These are phyloP conservation scores for Pseudochromis fuscus DNA, from an alignment of 2,797 vertebrate species.

Conservation along the genomic window DNA sequence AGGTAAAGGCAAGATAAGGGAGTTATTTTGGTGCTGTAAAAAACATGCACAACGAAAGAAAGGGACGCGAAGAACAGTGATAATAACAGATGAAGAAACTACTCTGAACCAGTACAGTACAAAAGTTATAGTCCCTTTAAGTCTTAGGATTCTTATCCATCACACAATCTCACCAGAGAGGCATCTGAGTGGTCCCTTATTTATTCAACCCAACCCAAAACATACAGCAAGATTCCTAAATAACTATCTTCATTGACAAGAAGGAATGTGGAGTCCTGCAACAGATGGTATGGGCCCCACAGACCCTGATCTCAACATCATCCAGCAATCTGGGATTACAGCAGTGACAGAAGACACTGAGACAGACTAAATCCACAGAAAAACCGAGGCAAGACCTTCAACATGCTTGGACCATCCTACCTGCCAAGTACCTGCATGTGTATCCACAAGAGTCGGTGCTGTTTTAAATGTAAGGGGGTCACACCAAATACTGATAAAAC, in stretches of 20 bases:
- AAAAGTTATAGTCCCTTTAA: neutral
- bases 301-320: slow-evolving; percentile 25
- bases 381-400: slow-evolving; percentile 1
- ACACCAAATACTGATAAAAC: neutral
- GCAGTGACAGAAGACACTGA: slow-evolving; percentile 13
- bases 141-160: neutral
- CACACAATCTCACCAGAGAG: neutral
- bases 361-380: slow-evolving; percentile 16
- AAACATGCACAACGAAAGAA: neutral
- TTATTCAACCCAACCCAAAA: neutral
- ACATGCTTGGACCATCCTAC: neutral
- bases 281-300: slow-evolving; percentile 23
- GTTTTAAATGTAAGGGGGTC: neutral
- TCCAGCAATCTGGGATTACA: slow-evolving; percentile 38
- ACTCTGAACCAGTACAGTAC: neutral
- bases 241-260: slow-evolving; percentile 9
- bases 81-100: neutral
- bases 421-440: neutral
- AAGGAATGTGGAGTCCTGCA: slow-evolving; percentile 10
- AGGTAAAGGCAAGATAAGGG: slow-evolving; percentile 3
- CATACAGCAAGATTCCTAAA: neutral
- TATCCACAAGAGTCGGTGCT: neutral
- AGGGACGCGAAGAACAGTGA: neutral
- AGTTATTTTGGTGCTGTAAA: slow-evolving; percentile 22
- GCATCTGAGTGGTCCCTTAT: too few species aligned